Conservation (phyloP, 35 echinoderm and acorn worm genomes). For the Amphiura filiformis region DNA sequence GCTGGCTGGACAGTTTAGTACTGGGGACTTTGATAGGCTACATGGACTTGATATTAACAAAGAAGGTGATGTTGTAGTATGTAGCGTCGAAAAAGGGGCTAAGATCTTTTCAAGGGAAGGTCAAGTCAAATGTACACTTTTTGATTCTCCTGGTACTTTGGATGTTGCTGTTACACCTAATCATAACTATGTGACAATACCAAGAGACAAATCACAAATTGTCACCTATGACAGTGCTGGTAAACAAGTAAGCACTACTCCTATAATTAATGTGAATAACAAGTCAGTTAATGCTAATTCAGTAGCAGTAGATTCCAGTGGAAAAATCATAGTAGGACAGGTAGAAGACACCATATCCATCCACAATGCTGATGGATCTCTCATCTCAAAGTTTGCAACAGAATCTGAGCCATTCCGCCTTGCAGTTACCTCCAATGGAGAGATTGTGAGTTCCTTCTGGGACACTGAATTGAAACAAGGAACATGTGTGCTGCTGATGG, state of each 20-base stretch:
- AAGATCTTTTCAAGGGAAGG: background rate
- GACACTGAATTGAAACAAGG: background rate
- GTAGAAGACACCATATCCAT: constrained; percentile 8
- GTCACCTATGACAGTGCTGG: background rate
- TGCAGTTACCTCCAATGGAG: background rate
- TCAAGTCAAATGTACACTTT: background rate
- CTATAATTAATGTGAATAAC: background rate
- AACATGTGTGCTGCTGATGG: background rate
- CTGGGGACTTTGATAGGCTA: background rate
- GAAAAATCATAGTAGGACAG: background rate
- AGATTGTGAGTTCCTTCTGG: background rate
- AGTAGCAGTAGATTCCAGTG: background rate
- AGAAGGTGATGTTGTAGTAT: background rate
- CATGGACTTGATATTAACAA: background rate
- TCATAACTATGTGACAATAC: background rate
- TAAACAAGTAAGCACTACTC: background rate
- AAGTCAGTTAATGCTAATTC: background rate
- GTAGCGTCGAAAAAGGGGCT: background rate
- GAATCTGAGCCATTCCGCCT: background rate
- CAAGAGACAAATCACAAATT: background rate
- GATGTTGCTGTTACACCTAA: background rate
- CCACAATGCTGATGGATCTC: background rate
- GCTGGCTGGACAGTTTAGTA: background rate
- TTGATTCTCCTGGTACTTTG: background rate
- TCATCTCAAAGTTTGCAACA: background rate